Percentiles rank a stretch among this genome's conserved stretches.
Evolutionary conservation across 2,113 vertebrate genomes (phyloP).

Genomic region (Elephas maximus): DNA sequence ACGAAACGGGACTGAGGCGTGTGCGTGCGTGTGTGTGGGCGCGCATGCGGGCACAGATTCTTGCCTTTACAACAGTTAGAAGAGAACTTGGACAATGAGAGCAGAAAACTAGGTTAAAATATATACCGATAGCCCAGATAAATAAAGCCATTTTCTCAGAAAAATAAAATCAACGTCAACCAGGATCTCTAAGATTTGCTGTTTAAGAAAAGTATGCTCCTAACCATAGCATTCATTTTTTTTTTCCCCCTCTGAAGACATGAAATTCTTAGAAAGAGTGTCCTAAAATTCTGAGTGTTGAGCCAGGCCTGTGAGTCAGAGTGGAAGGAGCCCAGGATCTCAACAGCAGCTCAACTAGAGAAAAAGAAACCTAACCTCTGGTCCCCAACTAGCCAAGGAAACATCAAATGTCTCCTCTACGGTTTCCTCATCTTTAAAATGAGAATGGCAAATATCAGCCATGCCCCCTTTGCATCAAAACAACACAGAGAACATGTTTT

Average conservation of each 20-base stretch:
- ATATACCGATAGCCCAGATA: neutral
- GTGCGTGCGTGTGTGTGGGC: neutral
- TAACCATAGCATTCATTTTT: neutral
- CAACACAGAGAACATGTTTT: neutral
- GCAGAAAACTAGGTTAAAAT: constrained; percentile 9
- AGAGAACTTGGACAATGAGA: neutral
- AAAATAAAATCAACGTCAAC: neutral
- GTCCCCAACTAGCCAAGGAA: neutral
- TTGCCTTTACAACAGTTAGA: neutral
- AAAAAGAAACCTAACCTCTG: neutral
- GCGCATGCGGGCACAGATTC: neutral
- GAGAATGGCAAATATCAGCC: neutral
- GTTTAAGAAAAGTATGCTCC: constrained; percentile 22
- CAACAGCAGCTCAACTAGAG: neutral
- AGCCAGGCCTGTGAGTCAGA: neutral
- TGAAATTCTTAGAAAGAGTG: neutral
- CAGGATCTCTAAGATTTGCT: neutral
- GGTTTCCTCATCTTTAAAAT: neutral
- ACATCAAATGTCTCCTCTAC: neutral
- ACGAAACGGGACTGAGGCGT: neutral
- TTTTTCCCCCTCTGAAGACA: neutral
- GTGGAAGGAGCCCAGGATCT: neutral
- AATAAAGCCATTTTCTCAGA: constrained; percentile 36
- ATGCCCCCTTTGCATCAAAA: neutral
- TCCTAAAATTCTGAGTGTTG: neutral